Conservation (phyloP, 2,888 invertebrate genomes). For the Encarsia formosa region DNA sequence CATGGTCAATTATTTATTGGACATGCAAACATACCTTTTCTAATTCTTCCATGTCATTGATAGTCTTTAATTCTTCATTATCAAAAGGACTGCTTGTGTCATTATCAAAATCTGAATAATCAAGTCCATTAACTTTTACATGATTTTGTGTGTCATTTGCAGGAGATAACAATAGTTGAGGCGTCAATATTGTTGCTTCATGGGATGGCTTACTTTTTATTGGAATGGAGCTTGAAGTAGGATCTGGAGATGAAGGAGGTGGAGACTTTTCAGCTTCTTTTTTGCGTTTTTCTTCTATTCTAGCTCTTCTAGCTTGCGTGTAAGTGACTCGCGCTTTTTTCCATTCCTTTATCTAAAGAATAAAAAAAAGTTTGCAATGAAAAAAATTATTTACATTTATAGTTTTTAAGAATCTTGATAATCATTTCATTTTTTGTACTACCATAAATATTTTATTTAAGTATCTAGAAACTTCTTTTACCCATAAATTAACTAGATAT, state of each 20-base stretch:
- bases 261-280: conserved; percentile 48
- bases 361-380: too few species aligned
- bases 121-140: conserved; percentile 41
- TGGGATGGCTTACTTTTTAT: conserved; percentile 47
- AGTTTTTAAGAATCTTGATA: too few species aligned
- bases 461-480: too few species aligned
- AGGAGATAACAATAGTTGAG: conserved; percentile 43
- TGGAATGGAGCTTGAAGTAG: conserved; percentile 43
- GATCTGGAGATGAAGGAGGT: conserved; percentile 53
- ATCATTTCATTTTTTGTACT: too few species aligned
- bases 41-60: conserved; percentile 87
- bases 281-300: conserved; percentile 59
- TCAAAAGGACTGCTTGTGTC: conserved; percentile 92
- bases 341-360: conserved; percentile 66
- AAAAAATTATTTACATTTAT: too few species aligned
- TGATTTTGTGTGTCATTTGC: conserved; percentile 41
- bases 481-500: too few species aligned
- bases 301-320: conserved; percentile 60
- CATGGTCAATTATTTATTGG: background rate
- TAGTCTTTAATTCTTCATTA: conserved; percentile 85
- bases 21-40: conserved; percentile 64
- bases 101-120: conserved; percentile 73
- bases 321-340: conserved; percentile 62
- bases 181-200: conserved; percentile 51
- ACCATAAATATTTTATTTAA: too few species aligned